These are phyloP conservation scores for Synaphobranchus kaupii DNA, from an alignment of 2,797 vertebrate species.

Conservation along the genomic window DNA sequence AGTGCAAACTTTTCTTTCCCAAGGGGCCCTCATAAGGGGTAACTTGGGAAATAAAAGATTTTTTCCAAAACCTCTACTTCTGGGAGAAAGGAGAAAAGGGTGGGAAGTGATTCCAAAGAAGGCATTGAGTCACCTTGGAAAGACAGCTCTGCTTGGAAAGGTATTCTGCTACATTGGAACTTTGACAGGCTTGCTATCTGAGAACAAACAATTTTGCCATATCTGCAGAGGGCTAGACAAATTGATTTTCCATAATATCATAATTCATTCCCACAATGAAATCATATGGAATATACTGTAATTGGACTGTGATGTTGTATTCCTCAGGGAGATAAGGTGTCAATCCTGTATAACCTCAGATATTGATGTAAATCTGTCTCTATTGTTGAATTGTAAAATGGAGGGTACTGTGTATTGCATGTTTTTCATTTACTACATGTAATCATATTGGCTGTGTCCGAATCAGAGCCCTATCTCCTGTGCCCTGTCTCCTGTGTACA, in stretches of 20 bases:
- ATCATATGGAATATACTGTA: slow-evolving; percentile 40
- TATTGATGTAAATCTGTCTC: slow-evolving; percentile 42
- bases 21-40: too few relatives aligned
- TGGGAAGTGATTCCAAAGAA: slow-evolving; percentile 19
- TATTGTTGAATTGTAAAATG: slow-evolving; percentile 39
- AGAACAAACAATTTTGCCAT: slow-evolving; percentile 34
- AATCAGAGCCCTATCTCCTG: too few relatives aligned
- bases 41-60: too few relatives aligned
- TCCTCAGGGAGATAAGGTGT: slow-evolving; percentile 35
- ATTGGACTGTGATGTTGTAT: slow-evolving; percentile 50
- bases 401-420: neutral
- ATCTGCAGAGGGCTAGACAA: neutral
- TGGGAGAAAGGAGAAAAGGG: neutral
- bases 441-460: too few relatives aligned
- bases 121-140: slow-evolving; percentile 56
- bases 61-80: neutral
- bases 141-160: slow-evolving; percentile 43
- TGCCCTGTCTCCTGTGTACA: too few relatives aligned
- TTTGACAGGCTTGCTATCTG: slow-evolving; percentile 49
- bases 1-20: too few relatives aligned
- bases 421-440: neutral
- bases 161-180: slow-evolving; percentile 46
- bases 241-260: slow-evolving; percentile 24
- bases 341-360: slow-evolving; percentile 37
- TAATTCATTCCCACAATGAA: slow-evolving; percentile 21